phyloP scores from a whole-genome alignment of 2,797 vertebrate species.

The Lagodon rhomboides region DNA sequence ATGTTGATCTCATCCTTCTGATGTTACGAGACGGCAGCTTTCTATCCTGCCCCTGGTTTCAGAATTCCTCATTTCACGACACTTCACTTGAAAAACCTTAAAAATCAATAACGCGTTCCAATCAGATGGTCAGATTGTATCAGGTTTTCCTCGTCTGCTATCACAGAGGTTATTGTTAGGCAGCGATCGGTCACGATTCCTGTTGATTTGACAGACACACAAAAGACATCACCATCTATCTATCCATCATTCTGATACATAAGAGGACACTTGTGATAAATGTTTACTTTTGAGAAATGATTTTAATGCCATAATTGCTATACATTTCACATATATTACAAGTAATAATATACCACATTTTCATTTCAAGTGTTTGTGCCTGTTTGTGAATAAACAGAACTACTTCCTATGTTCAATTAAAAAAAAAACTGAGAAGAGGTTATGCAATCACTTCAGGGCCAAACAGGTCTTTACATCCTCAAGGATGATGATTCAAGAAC shows the following conservation, averaged over 20 bases:
- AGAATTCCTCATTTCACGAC: background rate
- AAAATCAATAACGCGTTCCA: constrained; percentile 52
- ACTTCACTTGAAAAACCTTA: constrained; percentile 33
- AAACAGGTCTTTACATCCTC: constrained; percentile 16
- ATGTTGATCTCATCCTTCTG: constrained; percentile 15
- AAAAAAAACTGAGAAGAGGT: background rate
- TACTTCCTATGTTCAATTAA: background rate
- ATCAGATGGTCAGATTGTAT: constrained; percentile 47
- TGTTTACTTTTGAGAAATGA: background rate
- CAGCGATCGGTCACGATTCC: background rate
- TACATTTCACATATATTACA: background rate
- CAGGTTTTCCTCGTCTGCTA: constrained; percentile 16
- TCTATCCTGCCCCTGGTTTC: background rate
- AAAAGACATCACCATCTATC: background rate
- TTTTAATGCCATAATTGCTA: background rate
- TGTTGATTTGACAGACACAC: background rate
- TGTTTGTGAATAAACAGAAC: background rate
- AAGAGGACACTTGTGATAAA: background rate
- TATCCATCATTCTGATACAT: background rate
- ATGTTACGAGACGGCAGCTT: background rate
- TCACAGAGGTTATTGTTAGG: constrained; percentile 19
- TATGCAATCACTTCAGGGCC: constrained; percentile 39
- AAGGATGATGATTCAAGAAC: constrained; percentile 27
- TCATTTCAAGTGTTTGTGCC: background rate
- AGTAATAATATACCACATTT: too few relatives aligned